phyloP scores from a whole-genome alignment of 2,888 invertebrate species.

The Drosophila anceps region DNA sequence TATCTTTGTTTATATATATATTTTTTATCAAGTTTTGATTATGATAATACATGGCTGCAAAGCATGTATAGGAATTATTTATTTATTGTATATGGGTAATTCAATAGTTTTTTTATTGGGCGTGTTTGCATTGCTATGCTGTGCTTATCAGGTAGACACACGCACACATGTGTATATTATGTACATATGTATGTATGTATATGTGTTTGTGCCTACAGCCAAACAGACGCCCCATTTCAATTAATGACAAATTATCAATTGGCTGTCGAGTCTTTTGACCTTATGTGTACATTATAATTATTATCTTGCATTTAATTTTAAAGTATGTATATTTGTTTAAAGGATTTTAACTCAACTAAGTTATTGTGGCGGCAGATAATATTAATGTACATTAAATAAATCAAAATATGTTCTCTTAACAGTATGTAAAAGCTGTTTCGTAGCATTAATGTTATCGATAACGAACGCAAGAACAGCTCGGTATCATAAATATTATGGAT shows the following conservation, averaged over 20 bases:
- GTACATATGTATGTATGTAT: background rate
- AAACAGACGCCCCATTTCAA: conserved; percentile 25
- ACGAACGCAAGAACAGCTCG: conserved; percentile 4
- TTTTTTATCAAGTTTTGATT: background rate
- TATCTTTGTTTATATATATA: conserved; percentile 1
- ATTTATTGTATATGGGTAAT: conserved; percentile 7
- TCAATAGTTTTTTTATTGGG: conserved; percentile 36
- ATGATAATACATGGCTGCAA: background rate
- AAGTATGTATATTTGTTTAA: conserved; percentile 8
- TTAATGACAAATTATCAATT: conserved; percentile 21
- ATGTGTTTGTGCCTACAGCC: background rate
- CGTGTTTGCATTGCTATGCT: conserved; percentile 34
- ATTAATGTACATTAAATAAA: conserved; percentile 1
- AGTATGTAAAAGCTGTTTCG: conserved; percentile 12
- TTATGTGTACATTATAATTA: conserved; percentile 7
- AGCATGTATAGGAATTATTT: background rate
- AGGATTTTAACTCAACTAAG: conserved; percentile 4
- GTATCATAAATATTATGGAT: conserved; percentile 10
- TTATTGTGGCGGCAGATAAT: background rate
- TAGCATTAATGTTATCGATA: conserved; percentile 16
- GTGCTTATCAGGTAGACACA: conserved; percentile 33
- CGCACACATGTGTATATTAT: background rate
- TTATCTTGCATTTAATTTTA: conserved; percentile 4
- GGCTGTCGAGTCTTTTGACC: conserved; percentile 17
- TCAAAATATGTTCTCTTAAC: conserved; percentile 1